Base-by-base conservation (phyloP, 2,888 invertebrate species). In the Operophtera brumata region DNA sequence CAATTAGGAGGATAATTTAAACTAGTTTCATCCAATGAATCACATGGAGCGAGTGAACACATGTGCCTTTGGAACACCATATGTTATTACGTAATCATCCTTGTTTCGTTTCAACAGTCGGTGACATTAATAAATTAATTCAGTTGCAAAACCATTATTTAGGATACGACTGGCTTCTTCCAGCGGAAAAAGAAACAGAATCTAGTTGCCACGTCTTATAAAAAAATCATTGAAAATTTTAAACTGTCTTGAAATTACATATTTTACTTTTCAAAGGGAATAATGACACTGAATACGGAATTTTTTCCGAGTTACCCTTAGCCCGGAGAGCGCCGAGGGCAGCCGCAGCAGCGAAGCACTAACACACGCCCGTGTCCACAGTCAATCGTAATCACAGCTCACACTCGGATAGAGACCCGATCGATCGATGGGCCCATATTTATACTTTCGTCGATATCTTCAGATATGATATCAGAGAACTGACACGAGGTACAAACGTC, bases 401-500 rank as follows among this genome's bases (percentile, higher is more conserved):
- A 76, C 81, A 86, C 79, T 85, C 77, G 80, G 87, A 90, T 85
- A 89, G 88, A 88, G 89, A 80, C 80, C 77, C 82, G 84, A 88
- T 88, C 90, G 89, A 90, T 90, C 82, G 87, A 90, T 87, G 88
- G 86, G 80, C 89, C 71, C 86, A 86, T 90, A 90, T 90, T 88
- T 90, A 90, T 90, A 90, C 88, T 81, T 87, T 90, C 85, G 77
- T 84, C 83, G 80, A 84, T 87, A 88, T 89, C 89, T 86, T 75
- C 72, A 77, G 88, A 89, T 89, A 90, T 73, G 81, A 81, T 90
- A 90, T 89, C 90, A 73, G 84, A 76, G 71, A 76, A 78, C 73
- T 73, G 84, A 80, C 86, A 79, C 85, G 82, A 84, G 81, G 84
- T 81, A 78, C 78, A 71, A 82, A 81, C 78, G 84, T 88, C 81